Evolutionary conservation across 2,113 vertebrate species (phyloP).

Genomic region (Mus pahari): DNA sequence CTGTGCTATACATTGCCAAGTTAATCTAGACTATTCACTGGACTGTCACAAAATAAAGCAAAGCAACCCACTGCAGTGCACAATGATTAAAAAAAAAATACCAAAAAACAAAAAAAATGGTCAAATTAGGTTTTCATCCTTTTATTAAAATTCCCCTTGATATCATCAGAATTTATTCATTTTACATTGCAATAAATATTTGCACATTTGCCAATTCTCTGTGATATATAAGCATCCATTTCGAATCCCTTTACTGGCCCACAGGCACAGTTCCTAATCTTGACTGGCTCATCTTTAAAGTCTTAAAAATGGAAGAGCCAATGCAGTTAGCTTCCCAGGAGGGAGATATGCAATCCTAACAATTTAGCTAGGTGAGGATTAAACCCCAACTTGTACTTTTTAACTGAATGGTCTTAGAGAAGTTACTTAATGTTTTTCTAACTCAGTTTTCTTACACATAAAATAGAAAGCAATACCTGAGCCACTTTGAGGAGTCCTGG

Average conservation of each 20-base stretch:
- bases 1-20: not conserved
- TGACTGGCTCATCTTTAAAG: not conserved
- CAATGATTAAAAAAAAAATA: not conserved
- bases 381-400: not conserved
- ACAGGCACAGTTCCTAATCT: not conserved
- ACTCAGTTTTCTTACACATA: not conserved
- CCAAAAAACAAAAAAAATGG: accelerated
- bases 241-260: not conserved
- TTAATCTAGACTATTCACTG: not conserved
- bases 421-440: not conserved
- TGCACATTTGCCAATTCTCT: not conserved
- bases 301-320: not conserved
- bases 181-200: not conserved
- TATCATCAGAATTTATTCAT: not conserved
- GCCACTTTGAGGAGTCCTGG: not conserved
- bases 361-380: not conserved
- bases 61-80: not conserved
- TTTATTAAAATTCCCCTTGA: not conserved
- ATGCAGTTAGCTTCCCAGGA: not conserved
- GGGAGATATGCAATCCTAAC: not conserved
- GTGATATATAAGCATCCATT: not conserved
- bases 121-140: not conserved
- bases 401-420: not conserved
- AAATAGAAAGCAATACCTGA: not conserved
- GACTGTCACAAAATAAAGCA: not conserved